Evolutionary conservation across 2,888 invertebrate species (phyloP).

Genomic region (Drosophila kambysellisi): DNA sequence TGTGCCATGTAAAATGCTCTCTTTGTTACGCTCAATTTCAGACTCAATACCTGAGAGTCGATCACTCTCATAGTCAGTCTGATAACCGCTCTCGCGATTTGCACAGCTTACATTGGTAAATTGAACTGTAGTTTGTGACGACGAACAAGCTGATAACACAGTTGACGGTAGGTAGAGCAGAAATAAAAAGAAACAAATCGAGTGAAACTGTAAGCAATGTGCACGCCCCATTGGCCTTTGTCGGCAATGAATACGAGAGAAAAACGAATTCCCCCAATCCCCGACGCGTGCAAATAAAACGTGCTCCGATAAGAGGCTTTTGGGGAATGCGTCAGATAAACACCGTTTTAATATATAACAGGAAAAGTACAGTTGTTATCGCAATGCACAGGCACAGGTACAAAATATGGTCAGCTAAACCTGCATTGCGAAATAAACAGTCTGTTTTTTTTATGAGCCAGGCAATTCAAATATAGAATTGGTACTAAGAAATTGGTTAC

Average conservation of each 20-base stretch:
- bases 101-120: constrained; percentile 30
- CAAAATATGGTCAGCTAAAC: background rate
- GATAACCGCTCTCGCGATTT: constrained; percentile 19
- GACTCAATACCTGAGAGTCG: constrained; percentile 15
- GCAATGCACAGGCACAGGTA: constrained; percentile 3
- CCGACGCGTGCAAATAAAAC: constrained; percentile 29
- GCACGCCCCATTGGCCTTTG: constrained; percentile 45
- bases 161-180: constrained; percentile 10
- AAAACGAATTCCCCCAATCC: constrained; percentile 15
- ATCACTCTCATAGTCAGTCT: constrained; percentile 39
- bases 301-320: constrained; percentile 32
- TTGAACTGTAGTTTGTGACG: constrained; percentile 69
- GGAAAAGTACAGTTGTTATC: constrained; percentile 43
- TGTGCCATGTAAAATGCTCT: constrained; percentile 19
- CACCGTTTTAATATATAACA: constrained; percentile 8
- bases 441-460: constrained; percentile 27
- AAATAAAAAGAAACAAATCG: constrained; percentile 12
- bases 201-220: constrained; percentile 28
- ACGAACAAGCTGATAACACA: constrained; percentile 49
- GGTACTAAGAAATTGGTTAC: background rate
- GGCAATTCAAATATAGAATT: constrained; percentile 17
- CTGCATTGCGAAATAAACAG: constrained; percentile 38
- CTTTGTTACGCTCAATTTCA: constrained; percentile 21
- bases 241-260: constrained; percentile 5
- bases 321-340: constrained; percentile 7